These are phyloP conservation scores for Brachyopa scutellaris DNA, from an alignment of 2,888 invertebrate species.

Conservation along the genomic window DNA sequence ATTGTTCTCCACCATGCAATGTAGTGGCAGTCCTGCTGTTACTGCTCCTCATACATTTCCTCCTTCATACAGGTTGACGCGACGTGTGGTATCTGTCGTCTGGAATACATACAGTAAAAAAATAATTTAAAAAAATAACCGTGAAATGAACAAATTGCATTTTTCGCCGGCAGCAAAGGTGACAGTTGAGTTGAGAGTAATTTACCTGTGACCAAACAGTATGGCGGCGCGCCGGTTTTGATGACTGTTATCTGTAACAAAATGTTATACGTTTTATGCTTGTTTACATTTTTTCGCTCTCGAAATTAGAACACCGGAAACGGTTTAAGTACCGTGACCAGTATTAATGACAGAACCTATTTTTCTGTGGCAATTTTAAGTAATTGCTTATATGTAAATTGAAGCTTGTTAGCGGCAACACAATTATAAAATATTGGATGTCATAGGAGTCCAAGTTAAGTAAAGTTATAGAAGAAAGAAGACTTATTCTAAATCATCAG, in stretches of 20 bases:
- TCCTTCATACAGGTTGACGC: neutral
- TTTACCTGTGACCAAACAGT: conserved; percentile 52
- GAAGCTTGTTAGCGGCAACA: neutral
- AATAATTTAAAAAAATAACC: neutral
- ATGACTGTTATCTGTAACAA: neutral
- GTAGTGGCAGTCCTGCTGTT: neutral
- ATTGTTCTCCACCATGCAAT: conserved; percentile 56
- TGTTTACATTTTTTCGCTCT: conserved; percentile 13
- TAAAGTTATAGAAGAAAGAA: too few species aligned
- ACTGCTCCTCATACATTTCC: neutral
- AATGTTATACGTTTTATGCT: conserved; percentile 31
- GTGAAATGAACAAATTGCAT: conserved; percentile 61
- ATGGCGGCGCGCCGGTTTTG: neutral
- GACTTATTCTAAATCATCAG: too few species aligned
- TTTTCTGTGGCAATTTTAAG: neutral
- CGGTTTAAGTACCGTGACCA: neutral
- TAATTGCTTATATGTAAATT: conserved; percentile 12
- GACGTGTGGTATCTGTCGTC: conserved; percentile 1
- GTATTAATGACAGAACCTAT: neutral
- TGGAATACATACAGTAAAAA: neutral
- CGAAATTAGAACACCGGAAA: too few species aligned
- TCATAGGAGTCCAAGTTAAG: neutral
- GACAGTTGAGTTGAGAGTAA: conserved; percentile 57
- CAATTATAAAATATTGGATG: neutral
- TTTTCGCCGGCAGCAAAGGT: conserved; percentile 47